Base-by-base conservation (phyloP, 1,140 invertebrate genomes). In the Caenorhabditis briggsae region DNA sequence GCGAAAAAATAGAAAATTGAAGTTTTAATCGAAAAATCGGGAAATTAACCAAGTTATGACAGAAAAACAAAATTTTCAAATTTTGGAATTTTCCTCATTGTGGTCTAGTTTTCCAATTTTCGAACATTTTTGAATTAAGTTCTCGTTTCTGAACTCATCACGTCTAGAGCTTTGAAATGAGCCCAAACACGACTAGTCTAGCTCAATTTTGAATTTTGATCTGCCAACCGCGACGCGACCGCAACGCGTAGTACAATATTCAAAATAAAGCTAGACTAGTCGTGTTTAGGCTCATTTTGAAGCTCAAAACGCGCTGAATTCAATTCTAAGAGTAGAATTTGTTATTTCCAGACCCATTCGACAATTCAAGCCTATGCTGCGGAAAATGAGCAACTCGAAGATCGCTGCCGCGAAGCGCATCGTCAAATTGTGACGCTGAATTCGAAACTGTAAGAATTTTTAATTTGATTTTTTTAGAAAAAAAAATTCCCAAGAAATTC, bases 351-450 rank as follows among this genome's bases (percentile, higher is more conserved):
- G 70, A 78, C 70, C 18, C 70, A 78, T 12, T 50, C 70, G 5
- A 78, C 70, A 41, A 78, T 78, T 25, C 70, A 78, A 50, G 70
- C 70, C 18, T 78, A 78, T n/a, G 70, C 70, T 18, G 70, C 43
- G n/a, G 70, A 78, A 50, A 78, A 78, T 14, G 70, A 78, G 18
- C 43, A 53, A n/a, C 46, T 78, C 8, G 70, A 78, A 6, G 70
- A 78, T 50, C 43, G 46, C 5, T 78, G 70, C 20, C 43, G 70
- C 43, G 46, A 78, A 9, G 70, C 70, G 12, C 70, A 78, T 20
- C 70, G 70, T 2, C 43, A 33, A 48, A 78, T 78, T 2, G 43
- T 78, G 18, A 78, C 70, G 46, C 14, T 78, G n/a, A 78, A 78
- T 23, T 78, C 70, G 33, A 78, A 78, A 53, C 50, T 78, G 70